Evolutionary conservation across 2,113 vertebrate species (phyloP), one percentile per base, ranked within the genome.

Genomic region (Mobula birostris): DNA sequence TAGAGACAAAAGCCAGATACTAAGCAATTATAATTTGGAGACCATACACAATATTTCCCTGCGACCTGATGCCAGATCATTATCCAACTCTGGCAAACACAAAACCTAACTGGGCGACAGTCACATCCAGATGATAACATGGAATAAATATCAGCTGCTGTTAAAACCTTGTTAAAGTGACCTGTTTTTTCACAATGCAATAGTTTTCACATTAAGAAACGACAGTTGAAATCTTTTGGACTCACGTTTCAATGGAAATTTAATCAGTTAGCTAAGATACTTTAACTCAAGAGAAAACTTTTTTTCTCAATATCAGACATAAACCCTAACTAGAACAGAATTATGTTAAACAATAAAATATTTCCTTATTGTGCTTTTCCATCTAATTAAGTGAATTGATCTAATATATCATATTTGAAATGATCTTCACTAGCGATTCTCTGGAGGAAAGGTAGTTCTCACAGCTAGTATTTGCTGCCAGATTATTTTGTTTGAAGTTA

Each of bases 11-110:
- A 90, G 61, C 58, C 14, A 68, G n/a, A 90, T 66, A 90, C 66
- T 68, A 61, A 90, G 61, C 85, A 68, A 90, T 90, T 68, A 90
- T 29, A 66, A 90, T 90, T 66, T 90, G n/a, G 61, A 90, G 85
- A 61, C 85, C 61, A 90, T n/a, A 36, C 14, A n/a, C 66, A 61
- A 90, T n/a, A 66, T 15, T 66, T 90, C 85, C 61, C 61, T 17
- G 15, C 40, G 61, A 90, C 85, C 85, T 66, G 15, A n/a, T 66
- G 66, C 85, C 29, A 90, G 58, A 36, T 90, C n/a, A 90, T 90
- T 90, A 90, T 90, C 85, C 85, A 90, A 17, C n/a, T 90, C 14
- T 8, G 61, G 32, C 15, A 32, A 19, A 90, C 40, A 68, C 27
- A n/a, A 87, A 61, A 27, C 83, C 63, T 87, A 14, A 87, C 56